Base-by-base conservation (phyloP, 2,113 vertebrate genomes). In the Gila orcuttii region DNA sequence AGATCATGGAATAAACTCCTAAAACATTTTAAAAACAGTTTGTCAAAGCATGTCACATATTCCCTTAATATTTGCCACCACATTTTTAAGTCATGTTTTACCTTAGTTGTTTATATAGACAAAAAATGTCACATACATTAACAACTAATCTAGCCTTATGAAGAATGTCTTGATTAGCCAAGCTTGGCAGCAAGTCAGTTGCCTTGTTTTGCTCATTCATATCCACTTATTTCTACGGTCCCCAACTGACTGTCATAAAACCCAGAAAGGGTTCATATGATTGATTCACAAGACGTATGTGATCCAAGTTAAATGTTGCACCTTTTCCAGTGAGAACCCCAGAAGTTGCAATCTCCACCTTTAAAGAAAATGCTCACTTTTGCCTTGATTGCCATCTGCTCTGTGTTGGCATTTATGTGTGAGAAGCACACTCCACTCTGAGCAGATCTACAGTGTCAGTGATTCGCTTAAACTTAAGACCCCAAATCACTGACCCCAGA, bases 281-380 rank as follows among this genome's bases (percentile, higher is more conserved):
- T 45, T 73, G 36, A 21, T 45, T n/a, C 69, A 73, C 4, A 73
- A 73, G 36, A 45, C 23, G 4, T 36, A 5, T 36, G 31, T 73
- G 69, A 45, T 73, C 39, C 4, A n/a, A 73, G 39, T 73, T 73
- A 73, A 69, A n/a, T 45, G 21, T 73, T 73, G 21, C 69, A 73
- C 39, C 6, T n/a, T 71, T 73, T 73, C 17, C 6, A 33, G 36
- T 5, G 6, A 79, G 52, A 60, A 36, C 4, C 5, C 28, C 33
- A 28, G 7, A 45, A 33, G 52, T 50, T 10, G 13, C 15, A 6
- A 13, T 68, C 25, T 62, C 36, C n/a, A 21, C 28, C 19, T 52
- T 50, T 25, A 52, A 39, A 31, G 31, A 2, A 8, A 68, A 59
- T 23, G 31, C 7, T 25, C 8, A 6, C 11, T 62, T 76, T 66